Base-by-base conservation (phyloP, 2,797 vertebrate species). In the Diplodus puntazzo region DNA sequence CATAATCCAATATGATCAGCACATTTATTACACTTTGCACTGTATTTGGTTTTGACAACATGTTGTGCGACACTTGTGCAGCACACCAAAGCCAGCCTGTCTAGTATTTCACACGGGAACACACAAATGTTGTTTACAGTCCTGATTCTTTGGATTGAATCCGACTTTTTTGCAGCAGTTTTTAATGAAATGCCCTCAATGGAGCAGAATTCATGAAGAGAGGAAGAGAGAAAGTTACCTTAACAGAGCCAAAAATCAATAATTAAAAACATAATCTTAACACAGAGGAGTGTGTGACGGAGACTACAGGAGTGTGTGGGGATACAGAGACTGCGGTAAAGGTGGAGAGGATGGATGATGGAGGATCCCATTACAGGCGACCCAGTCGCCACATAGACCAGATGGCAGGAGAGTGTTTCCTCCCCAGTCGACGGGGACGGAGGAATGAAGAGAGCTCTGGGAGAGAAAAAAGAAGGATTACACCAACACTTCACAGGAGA, bases 341-440 rank as follows among this genome's bases (percentile, higher is more conserved):
- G 49, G 20, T 67, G 23, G 39, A 59, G 58, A 30, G 46, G 63
- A 3, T 8, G 48, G 72, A 83, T 85, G 84, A 86, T 87, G 48
- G 79, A 90, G 60, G 74, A 83, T 79, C 80, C 69, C 76, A 82
- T 89, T 65, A 83, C 60, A 70, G 73, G 50, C 54, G 39, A 52
- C 79, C 72, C 82, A 67, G 79, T 78, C 3, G 61, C 62, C 65
- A 67, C 74, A n/a, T 59, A 54, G 66, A 79, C 49, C 88, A 90
- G 87, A 92, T 90, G 87, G 84, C 57, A 53, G 1, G 62, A 68
- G 70, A 25, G 53, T 30, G 30, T 30, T 30, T 68, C 79, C 69
- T 23, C 65, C 0, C 52, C 67, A 27, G 73, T 75, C 30, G 25
- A 86, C 77, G 8, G 78, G 43, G 58, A 72, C 23, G 10, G 53